Evolutionary conservation across 2,797 vertebrate genomes (phyloP).

Genomic region (Echeneis naucrates): DNA sequence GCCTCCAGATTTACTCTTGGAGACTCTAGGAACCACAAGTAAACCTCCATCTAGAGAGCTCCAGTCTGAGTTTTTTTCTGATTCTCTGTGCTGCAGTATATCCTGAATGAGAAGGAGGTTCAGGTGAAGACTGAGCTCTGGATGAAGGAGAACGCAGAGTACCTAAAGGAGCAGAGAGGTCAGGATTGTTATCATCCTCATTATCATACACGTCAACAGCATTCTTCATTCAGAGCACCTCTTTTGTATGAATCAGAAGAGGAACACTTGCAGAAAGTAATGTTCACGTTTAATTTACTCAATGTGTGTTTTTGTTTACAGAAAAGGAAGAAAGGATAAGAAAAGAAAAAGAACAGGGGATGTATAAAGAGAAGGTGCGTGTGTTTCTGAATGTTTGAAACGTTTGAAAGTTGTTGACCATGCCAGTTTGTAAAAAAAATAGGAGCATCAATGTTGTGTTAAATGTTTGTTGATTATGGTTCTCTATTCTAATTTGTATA

Average conservation of each 20-base stretch:
- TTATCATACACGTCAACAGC: not conserved
- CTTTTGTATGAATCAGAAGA: too few species aligned
- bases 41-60: too few species aligned
- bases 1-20: too few species aligned
- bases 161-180: constrained; percentile 95
- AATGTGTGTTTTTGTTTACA: constrained; percentile 60
- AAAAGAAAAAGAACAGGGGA: constrained; percentile 96
- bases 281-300: not conserved
- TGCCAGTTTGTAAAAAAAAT: too few species aligned
- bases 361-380: constrained; percentile 95
- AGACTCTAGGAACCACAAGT: too few species aligned
- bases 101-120: constrained; percentile 93
- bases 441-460: too few species aligned
- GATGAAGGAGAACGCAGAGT: constrained; percentile 97
- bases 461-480: too few species aligned
- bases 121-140: constrained; percentile 94
- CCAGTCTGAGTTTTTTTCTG: not conserved
- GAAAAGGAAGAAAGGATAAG: constrained; percentile 95
- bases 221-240: not conserved
- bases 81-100: constrained; percentile 86
- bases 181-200: not conserved
- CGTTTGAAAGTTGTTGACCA: too few species aligned
- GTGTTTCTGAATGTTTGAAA: too few species aligned
- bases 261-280: too few species aligned
- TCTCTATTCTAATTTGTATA: too few species aligned